phyloP scores from a whole-genome alignment of 2,888 invertebrate species.

The Eustalomyia histrio region DNA sequence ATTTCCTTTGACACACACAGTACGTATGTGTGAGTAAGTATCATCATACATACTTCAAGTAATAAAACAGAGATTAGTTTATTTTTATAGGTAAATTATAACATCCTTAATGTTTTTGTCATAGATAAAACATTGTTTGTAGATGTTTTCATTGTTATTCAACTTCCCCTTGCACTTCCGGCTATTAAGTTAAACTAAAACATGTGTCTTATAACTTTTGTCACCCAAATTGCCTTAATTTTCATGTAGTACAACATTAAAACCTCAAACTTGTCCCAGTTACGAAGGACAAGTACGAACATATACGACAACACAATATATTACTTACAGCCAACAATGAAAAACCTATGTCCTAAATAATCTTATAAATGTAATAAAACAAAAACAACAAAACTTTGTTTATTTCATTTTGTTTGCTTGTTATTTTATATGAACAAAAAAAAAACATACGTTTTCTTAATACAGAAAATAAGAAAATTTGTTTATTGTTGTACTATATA shows the following conservation, averaged over 20 bases:
- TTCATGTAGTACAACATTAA: constrained; percentile 35
- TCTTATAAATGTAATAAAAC: constrained; percentile 45
- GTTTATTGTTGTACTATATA: constrained; percentile 12
- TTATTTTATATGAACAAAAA: constrained; percentile 10
- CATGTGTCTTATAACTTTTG: constrained; percentile 51
- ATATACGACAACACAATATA: not conserved
- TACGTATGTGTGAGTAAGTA: no score
- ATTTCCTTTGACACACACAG: no score
- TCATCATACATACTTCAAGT: constrained; percentile 33
- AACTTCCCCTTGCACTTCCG: not conserved
- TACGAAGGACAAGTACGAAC: constrained; percentile 24
- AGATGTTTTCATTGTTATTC: constrained; percentile 9
- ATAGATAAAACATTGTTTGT: constrained; percentile 30
- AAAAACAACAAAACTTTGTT: constrained; percentile 38
- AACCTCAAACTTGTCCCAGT: constrained; percentile 43
- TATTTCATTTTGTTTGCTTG: constrained; percentile 38
- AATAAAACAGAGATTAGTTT: constrained; percentile 59
- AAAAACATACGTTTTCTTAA: constrained; percentile 20
- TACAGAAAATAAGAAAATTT: not conserved
- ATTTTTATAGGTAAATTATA: constrained; percentile 50
- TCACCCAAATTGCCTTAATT: constrained; percentile 53
- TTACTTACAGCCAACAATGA: not conserved
- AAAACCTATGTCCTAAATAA: constrained; percentile 45
- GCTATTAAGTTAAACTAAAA: constrained; percentile 18
- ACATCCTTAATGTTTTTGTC: constrained; percentile 32